phyloP scores from a whole-genome alignment of 1,140 invertebrate genomes.

The Pseudomyrmex cubaensis region DNA sequence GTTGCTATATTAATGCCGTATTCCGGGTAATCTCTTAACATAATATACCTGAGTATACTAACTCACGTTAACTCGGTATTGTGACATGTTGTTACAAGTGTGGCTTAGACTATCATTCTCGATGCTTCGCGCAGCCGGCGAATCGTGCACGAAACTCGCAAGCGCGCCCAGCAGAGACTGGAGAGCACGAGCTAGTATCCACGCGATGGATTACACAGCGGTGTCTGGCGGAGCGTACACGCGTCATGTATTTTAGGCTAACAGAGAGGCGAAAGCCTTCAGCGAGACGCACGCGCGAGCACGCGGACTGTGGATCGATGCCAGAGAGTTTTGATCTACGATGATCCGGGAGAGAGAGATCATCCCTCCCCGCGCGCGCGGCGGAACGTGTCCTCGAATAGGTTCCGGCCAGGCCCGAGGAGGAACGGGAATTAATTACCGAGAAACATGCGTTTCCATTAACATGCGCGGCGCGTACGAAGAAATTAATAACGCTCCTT shows the following conservation, averaged over 20 bases:
- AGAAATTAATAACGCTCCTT: constrained; percentile 63
- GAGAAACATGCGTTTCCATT: constrained; percentile 67
- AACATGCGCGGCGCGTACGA: constrained; percentile 47
- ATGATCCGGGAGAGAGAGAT: constrained; percentile 58
- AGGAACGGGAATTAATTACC: constrained; percentile 70
- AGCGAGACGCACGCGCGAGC: constrained; percentile 23
- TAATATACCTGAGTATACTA: constrained; percentile 34
- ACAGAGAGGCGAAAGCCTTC: constrained; percentile 56
- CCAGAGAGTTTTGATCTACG: constrained; percentile 64
- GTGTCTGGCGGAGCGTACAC: constrained; percentile 48
- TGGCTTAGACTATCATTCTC: constrained; percentile 52
- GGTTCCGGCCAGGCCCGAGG: constrained; percentile 54
- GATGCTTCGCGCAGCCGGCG: constrained; percentile 7
- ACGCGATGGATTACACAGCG: constrained; percentile 60
- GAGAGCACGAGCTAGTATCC: constrained; percentile 21
- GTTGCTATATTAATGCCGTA: constrained; percentile 1
- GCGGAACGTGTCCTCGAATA: constrained; percentile 64
- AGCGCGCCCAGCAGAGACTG: constrained; percentile 32
- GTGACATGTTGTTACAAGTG: constrained; percentile 52
- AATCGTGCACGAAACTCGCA: constrained; percentile 26
- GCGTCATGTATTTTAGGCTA: constrained; percentile 66
- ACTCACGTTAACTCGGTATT: constrained; percentile 28
- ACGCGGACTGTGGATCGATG: constrained; percentile 60
- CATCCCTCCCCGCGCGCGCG: constrained; percentile 37
- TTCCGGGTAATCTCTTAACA: constrained; percentile 49